Evolutionary conservation across 2,888 invertebrate genomes (phyloP).

Genomic region (Pristionchus japonicus): DNA sequence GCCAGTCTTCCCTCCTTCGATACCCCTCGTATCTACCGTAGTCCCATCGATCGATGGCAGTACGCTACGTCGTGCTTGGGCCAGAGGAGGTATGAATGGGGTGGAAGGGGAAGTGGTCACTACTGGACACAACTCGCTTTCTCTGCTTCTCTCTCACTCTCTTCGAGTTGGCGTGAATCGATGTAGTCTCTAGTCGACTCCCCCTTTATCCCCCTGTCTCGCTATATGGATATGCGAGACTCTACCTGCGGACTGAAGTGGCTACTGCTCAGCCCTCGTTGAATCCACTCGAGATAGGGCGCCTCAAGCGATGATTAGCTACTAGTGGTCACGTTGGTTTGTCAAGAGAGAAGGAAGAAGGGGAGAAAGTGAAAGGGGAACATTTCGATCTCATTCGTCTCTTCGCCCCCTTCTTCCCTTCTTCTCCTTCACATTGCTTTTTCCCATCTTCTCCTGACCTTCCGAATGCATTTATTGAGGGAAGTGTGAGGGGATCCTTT

Average conservation of each 20-base stretch:
- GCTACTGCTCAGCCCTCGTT: not conserved
- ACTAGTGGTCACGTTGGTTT: slow-evolving; percentile 1
- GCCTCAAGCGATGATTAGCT: not conserved
- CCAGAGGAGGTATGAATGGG: slow-evolving; percentile 33
- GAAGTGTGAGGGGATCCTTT: not conserved
- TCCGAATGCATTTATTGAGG: not conserved
- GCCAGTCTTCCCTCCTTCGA: not conserved
- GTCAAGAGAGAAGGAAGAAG: not conserved
- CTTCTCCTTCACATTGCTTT: slow-evolving; percentile 1
- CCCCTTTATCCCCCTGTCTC: slow-evolving; percentile 7
- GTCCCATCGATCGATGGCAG: slow-evolving; percentile 10
- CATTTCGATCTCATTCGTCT: slow-evolving; percentile 40
- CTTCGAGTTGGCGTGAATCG: not conserved
- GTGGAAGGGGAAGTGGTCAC: not conserved
- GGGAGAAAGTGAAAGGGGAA: not conserved
- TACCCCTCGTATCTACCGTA: not conserved
- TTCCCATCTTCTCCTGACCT: not conserved
- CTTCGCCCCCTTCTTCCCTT: not conserved
- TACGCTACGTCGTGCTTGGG: slow-evolving; percentile 33
- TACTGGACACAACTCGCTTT: slow-evolving; percentile 5
- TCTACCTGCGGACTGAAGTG: not conserved
- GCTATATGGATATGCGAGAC: not conserved
- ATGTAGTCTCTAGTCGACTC: not conserved
- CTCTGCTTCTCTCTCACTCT: slow-evolving; percentile 22
- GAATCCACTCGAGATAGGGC: not conserved